Conservation (phyloP, 2,113 vertebrate species). For the Osmerus eperlanus region DNA sequence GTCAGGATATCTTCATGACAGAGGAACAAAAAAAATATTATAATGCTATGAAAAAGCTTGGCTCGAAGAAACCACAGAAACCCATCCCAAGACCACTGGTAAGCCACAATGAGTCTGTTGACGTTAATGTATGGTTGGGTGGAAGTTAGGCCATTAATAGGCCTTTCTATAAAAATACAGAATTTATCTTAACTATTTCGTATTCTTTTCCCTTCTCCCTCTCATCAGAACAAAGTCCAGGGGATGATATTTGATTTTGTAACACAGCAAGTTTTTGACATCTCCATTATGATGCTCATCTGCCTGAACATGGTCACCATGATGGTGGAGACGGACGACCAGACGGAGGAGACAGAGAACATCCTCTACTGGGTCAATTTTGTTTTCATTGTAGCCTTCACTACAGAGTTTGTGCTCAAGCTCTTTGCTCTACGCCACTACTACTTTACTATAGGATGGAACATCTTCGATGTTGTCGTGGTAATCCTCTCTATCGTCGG, state of each 20-base stretch:
- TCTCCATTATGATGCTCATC: conserved; percentile 98
- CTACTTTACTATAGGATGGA: conserved; percentile 99
- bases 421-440: conserved; percentile 94
- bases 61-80: conserved; percentile 98
- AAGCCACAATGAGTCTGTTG: conserved; percentile 1
- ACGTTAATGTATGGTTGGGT: too few relatives aligned
- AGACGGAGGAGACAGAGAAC: conserved; percentile 85
- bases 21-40: conserved; percentile 99
- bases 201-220: conserved; percentile 6
- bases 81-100: conserved; percentile 95
- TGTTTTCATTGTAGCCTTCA: conserved; percentile 94
- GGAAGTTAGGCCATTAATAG: not conserved
- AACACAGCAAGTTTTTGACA: conserved; percentile 97
- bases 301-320: conserved; percentile 99
- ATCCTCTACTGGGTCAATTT: conserved; percentile 98
- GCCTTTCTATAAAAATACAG: not conserved
- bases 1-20: conserved; percentile 99
- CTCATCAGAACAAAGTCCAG: conserved; percentile 87
- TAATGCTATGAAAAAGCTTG: conserved; percentile 98
- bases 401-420: conserved; percentile 93
- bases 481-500: conserved; percentile 98
- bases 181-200: not conserved
- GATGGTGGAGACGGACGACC: conserved; percentile 98
- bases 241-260: conserved; percentile 96
- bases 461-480: conserved; percentile 97